Base-by-base conservation (phyloP, 2,113 vertebrate genomes). In the Myocastor coypus region DNA sequence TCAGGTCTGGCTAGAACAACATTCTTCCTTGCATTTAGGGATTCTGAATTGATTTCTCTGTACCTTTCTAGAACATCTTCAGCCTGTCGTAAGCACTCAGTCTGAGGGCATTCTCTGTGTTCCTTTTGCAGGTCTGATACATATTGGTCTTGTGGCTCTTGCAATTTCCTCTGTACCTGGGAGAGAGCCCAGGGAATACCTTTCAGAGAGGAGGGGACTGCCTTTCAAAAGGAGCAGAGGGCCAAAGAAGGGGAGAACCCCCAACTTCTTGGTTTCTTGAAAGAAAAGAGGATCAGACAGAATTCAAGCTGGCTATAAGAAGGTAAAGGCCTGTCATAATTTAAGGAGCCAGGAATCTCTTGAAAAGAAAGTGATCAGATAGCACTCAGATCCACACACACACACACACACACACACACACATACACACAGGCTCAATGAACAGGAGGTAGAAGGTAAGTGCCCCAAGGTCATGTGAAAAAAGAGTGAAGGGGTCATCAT, bases 1-100 rank as follows among this genome's bases (percentile, higher is more conserved):
- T 77, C 81, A 52, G 26, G 59, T 93, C 85, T 66, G 42, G 77
- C 12, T 73, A 11, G 28, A 90, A 84, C 77, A 82, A 46, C 71
- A 37, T 55, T 52, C 34, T 82, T 91, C 83, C 46, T 61, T 55
- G 22, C 22, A 81, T 93, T 75, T 96, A 69, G 91, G 66, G 91
- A 81, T 77, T 22, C 32, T 55, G 71, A 64, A 69, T 28, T 46
- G 77, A 95, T 88, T 75, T 94, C 37, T 68, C 40, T 73, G 7
- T 42, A 59, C 82, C 75, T 86, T 89, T 82, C 52, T 89, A 89
- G 40, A 68, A 88, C 28, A 20, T 73, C 78, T 59, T 64, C 22
- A 46, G 52, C 52, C 66, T 69, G 13, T 4, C 52, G 83, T 66
- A 78, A 91, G 68, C 42, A 55, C n/a, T 90, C 88, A 57, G 40